Evolutionary conservation across 2,797 vertebrate species (phyloP).

Genomic region (Pelochelys cantorii): DNA sequence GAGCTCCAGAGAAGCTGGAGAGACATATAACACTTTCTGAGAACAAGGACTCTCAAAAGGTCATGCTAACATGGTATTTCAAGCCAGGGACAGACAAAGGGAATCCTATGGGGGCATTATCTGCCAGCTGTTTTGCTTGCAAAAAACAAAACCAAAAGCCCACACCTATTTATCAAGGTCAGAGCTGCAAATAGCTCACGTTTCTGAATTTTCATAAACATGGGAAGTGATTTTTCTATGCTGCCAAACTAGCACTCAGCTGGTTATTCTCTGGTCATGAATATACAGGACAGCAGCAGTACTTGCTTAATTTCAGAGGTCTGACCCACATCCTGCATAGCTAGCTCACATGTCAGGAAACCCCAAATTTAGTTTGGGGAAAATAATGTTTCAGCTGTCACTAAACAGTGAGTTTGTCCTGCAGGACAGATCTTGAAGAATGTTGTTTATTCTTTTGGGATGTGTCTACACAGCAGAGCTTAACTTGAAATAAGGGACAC

Average conservation of each 20-base stretch:
- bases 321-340: slow-evolving; percentile 68
- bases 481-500: too few relatives aligned
- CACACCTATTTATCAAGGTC: background rate
- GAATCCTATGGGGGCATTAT: background rate
- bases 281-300: slow-evolving; percentile 17
- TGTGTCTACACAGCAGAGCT: too few relatives aligned
- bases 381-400: slow-evolving; percentile 28
- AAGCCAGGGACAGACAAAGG: background rate
- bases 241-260: slow-evolving; percentile 2
- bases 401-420: background rate
- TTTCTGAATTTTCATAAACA: slow-evolving; percentile 6
- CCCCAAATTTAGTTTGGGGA: background rate
- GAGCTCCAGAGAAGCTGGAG: slow-evolving; percentile 1
- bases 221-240: background rate
- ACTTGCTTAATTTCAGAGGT: slow-evolving; percentile 28
- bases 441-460: background rate
- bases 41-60: background rate
- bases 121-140: background rate
- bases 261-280: background rate
- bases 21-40: background rate
- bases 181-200: background rate
- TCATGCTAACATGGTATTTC: background rate
- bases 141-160: background rate
- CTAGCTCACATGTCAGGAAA: background rate
- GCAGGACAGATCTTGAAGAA: background rate